Conservation (phyloP, 2,888 invertebrate genomes). For the Leptopilina myrica region DNA sequence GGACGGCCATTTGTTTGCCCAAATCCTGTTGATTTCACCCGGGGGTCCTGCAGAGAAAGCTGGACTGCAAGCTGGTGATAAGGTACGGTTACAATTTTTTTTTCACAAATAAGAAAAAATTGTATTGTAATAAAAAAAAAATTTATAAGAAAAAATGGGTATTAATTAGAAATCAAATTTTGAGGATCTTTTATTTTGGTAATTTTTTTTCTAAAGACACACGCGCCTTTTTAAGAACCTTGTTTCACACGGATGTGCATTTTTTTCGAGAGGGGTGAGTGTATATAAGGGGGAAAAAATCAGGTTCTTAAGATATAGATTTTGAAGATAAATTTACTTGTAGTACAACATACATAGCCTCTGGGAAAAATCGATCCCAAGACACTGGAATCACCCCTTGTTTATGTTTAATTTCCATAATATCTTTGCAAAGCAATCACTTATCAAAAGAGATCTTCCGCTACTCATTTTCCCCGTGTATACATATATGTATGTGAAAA, state of each 20-base stretch:
- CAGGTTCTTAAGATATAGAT: no score
- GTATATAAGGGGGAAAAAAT: no score
- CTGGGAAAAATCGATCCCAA: neutral
- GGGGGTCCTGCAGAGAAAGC: constrained; percentile 95
- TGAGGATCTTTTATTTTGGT: no score
- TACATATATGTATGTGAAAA: neutral
- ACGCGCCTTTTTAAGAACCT: no score
- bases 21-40: constrained; percentile 94
- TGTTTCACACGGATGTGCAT: no score
- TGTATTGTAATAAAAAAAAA: no score
- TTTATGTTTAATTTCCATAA: constrained; percentile 32
- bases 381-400: neutral
- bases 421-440: constrained; percentile 12
- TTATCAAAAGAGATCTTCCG: constrained; percentile 5
- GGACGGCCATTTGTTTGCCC: constrained; percentile 92
- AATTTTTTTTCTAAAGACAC: no score
- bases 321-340: no score
- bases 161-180: no score
- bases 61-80: constrained; percentile 92
- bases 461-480: neutral
- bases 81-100: constrained; percentile 78
- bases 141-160: neutral
- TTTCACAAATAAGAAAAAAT: neutral
- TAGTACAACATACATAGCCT: neutral
- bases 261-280: no score